Evolutionary conservation across 1,140 invertebrate genomes (phyloP), one percentile per base, ranked within the genome.

Genomic region (Geopemphigus sp.): DNA sequence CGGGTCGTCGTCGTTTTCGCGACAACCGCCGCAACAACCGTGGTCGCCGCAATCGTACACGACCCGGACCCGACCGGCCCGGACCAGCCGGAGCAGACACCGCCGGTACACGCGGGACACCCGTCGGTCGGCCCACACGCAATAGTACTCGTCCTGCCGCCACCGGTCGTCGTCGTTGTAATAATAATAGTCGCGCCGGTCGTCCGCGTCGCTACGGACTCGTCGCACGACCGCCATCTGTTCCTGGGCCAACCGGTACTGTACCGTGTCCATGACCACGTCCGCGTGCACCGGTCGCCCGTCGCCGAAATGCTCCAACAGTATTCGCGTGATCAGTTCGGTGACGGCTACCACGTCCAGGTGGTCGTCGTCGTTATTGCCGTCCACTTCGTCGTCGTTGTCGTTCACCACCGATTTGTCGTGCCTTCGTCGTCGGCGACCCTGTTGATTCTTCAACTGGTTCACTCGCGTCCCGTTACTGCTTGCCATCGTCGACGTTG

Each of bases 211-310:
- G 57, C 14, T 15, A 8, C 57, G 57, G 3, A 12, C 47, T 32
- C 59, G 26, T 8, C 59, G 68, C 68, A 24, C 66, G 6, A 45
- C 22, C 66, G 22, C 17, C 68, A 47, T 29, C 24, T 50, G 17
- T 14, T 53, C 47, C 15, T 15, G 0, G 1, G 45, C 68, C 17
- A 70, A 12, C 6, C 68, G 24, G 24, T 70, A 70, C 47, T 70
- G 68, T 1, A 70, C 68, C 24, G 68, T 70, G 68, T 70, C 68
- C 68, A 70, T 70, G 19, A 70, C 47, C 15, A 70, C 47, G 68
- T 53, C 68, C 68, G 68, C 68, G 47, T 70, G 68, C 24, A 70
- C 68, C 47, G 68, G 68, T 24, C 8, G 47, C 0, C 68, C 68
- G 47, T 70, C 47, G 24, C 68, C 68, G 24, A 70, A 70, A n/a